These are phyloP conservation scores for Rhadina sibilatrix DNA, from an alignment of 2,113 vertebrate species.

Conservation along the genomic window DNA sequence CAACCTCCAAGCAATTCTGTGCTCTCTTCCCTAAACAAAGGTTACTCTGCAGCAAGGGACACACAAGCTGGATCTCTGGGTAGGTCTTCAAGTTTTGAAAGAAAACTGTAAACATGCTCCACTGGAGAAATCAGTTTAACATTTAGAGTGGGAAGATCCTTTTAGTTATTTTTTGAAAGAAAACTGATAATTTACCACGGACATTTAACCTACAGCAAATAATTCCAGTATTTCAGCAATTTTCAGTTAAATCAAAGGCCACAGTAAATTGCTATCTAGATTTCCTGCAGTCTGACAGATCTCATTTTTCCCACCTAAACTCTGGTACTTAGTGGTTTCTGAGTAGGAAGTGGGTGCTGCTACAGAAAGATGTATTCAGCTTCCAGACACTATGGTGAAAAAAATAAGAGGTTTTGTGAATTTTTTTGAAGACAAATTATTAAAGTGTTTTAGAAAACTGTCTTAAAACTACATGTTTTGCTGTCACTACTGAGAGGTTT, in stretches of 20 bases:
- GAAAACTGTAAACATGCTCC: neutral
- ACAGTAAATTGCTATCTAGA: neutral
- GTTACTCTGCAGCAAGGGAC: neutral
- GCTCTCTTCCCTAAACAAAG: neutral
- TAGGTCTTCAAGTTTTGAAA: neutral
- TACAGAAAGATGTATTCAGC: neutral
- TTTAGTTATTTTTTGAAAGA: neutral
- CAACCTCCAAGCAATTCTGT: neutral
- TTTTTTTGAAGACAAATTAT: neutral
- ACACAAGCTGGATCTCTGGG: neutral
- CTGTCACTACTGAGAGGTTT: neutral
- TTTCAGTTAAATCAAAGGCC: neutral
- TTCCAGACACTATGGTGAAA: neutral
- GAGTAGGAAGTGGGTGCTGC: neutral
- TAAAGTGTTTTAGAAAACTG: neutral
- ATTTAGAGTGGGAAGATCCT: neutral
- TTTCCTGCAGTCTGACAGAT: neutral
- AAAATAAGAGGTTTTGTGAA: neutral
- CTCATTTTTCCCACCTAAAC: neutral
- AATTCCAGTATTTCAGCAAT: neutral
- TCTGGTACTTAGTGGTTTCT: neutral
- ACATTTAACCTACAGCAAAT: neutral
- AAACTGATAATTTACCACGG: neutral
- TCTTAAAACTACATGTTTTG: neutral
- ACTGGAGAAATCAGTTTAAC: neutral